Percentiles rank a stretch among this genome's conserved stretches.
These are phyloP conservation scores for Drosophila bunnanda DNA, from an alignment of 2,888 invertebrate genomes.

Conservation along the genomic window DNA sequence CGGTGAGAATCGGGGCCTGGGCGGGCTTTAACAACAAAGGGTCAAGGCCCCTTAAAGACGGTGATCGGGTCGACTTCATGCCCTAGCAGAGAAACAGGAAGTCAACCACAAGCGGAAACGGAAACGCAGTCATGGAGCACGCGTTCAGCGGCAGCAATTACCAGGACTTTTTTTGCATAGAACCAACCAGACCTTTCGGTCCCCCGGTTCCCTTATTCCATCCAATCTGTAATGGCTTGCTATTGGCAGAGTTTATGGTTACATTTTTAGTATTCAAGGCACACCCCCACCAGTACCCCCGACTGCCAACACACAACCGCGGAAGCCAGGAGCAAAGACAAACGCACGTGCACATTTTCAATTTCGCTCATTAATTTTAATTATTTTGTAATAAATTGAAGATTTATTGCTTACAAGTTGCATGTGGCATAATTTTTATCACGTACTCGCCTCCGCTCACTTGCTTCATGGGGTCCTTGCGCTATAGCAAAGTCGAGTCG, in stretches of 20 bases:
- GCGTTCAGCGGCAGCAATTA: slow-evolving; percentile 54
- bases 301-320: background rate
- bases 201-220: slow-evolving; percentile 4
- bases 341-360: slow-evolving; percentile 74
- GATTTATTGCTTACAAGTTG: slow-evolving; percentile 77
- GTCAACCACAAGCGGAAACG: slow-evolving; percentile 42
- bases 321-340: slow-evolving; percentile 20
- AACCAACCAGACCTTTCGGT: background rate
- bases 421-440: slow-evolving; percentile 74
- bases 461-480: background rate
- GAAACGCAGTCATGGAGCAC: slow-evolving; percentile 60
- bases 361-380: slow-evolving; percentile 80
- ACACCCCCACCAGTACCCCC: slow-evolving; percentile 12
- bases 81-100: background rate
- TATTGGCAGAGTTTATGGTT: slow-evolving; percentile 72
- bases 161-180: slow-evolving; percentile 51
- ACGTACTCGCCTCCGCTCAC: slow-evolving; percentile 43
- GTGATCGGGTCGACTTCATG: background rate
- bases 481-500: slow-evolving; percentile 8
- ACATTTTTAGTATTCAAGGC: slow-evolving; percentile 54
- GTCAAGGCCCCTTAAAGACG: background rate
- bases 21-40: background rate
- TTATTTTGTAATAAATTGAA: slow-evolving; percentile 80
- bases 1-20: too few species aligned
- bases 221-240: slow-evolving; percentile 55